Evolutionary conservation across 2,888 invertebrate species (phyloP), one percentile per base, ranked within the genome.

Genomic region (Drosophila mulleri): DNA sequence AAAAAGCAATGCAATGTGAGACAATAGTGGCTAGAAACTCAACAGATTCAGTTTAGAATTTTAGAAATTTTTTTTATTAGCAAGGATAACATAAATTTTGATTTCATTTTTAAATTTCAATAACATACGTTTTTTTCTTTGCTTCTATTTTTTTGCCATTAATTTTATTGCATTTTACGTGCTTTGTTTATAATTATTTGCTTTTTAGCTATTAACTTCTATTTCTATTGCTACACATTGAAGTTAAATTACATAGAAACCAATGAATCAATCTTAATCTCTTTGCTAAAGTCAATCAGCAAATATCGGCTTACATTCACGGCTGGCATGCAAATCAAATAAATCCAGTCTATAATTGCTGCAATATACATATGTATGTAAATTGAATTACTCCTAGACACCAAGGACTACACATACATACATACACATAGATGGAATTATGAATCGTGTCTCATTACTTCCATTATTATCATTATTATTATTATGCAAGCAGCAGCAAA

Each of bases 311-410:
- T 42, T 9, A 7, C 4, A 16, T 9, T 42, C 5, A 32, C 5
- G 29, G 18, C n/a, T 9, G 41, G n/a, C 37, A 6, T 3, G 1
- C n/a, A 45, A 23, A 14, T 42, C 14, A n/a, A 18, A 18, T 54
- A 56, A 63, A 47, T 62, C 26, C 41, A 39, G 5, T 9, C 20
- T 37, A 52, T 4, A 44, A 39, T n/a, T 23, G 14, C 3, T 7
- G 45, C 35, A 62, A 50, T 61, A 67, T 26, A 26, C 26, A 26
- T 26, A 26, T 5, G 6, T 39, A 32, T 45, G 59, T 45, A 62
- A 67, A 64, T 73, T 57, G 16, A 62, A 63, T 72, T 60, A 58
- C 37, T 23, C 32, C 23, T 20, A 26, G 44, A 39, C 18, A 48
- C 6, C 11, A 7, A 18, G 11, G 66, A 60, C 52, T 72, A 23